Evolutionary conservation across 2,888 invertebrate genomes (phyloP).

Genomic region (Achlya flavicornis): DNA sequence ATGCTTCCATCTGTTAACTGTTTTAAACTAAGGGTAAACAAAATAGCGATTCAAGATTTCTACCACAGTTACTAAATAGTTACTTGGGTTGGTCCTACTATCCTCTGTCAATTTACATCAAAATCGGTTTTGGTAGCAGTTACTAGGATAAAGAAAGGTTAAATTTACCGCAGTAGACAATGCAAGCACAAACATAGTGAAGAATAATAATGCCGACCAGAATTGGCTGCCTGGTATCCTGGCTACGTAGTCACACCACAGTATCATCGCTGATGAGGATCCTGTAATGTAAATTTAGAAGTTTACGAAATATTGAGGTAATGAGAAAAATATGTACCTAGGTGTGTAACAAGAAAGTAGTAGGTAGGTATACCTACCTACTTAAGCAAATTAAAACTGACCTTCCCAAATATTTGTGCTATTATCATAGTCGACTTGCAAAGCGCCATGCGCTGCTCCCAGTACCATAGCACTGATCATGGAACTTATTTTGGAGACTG

Average conservation of each 20-base stretch:
- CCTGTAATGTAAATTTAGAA: constrained; percentile 44
- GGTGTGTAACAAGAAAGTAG: no score
- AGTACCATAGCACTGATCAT: constrained; percentile 58
- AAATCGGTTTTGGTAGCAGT: no score
- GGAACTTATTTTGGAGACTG: constrained; percentile 56
- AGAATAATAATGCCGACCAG: constrained; percentile 73
- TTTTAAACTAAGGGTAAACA: no score
- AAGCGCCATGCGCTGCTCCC: constrained; percentile 66
- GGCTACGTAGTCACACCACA: constrained; percentile 74
- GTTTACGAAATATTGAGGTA: neutral
- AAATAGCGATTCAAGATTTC: no score
- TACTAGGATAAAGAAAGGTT: no score
- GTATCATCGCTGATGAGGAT: constrained; percentile 59
- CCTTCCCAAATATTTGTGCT: constrained; percentile 58
- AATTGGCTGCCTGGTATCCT: constrained; percentile 75
- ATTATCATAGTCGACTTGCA: constrained; percentile 64
- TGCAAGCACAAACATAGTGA: constrained; percentile 65
- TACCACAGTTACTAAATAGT: no score
- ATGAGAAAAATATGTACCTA: no score
- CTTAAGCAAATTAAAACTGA: no score
- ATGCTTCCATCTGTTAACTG: neutral
- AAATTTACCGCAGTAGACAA: constrained; percentile 61
- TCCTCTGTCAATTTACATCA: no score
- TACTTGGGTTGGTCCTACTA: no score
- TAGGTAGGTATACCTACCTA: no score